Base-by-base conservation (phyloP, 2,888 invertebrate species). In the Flabesymbios commensalis region DNA sequence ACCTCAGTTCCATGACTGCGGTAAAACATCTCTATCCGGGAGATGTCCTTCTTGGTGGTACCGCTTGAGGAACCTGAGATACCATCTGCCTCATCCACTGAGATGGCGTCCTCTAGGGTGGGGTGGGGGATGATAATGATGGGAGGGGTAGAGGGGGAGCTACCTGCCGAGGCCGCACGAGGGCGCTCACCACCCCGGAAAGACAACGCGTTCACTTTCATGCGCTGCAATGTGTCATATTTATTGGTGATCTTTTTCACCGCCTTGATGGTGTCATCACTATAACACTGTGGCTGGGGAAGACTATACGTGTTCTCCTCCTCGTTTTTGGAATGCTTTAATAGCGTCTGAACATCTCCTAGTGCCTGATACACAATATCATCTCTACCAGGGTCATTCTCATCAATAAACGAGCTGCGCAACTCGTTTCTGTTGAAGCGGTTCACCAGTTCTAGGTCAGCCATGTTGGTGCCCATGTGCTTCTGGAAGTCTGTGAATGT, bases 231-330 rank as follows among this genome's bases (percentile, higher is more conserved):
- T 3, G 68, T 68, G 56, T 68, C 68, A 49, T 68, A 68, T 42
- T 68, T 68, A 31, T 68, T 66, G 2, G 68, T 66, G 51, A 68
- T 68, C 22, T 41, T 33, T 39, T 64, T 66, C 22, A 68, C 64
- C 2, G 68, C 68, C 31, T 60, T 62, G 28, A 68, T 56, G 5
- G 68, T 68, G 57, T 68, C 62, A 22, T 68, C 66, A 41, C 64
- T 43, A 54, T 67, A 67, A 22, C 63, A 61, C 24, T 54, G 61
- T 4, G 67, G 67, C 43, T 67, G 65, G 5, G 67, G 67, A 1
- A 67, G 54, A 14, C 63, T 59, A 52, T 67, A 67, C 19, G 63
- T 53, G 39, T 54, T 36, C 31, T 64, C 63, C 36, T 60, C 47
- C 17, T 33, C 41, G 17, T 43, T 29, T 26, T 42, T 26, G 22